phyloP scores from a whole-genome alignment of 37 sponge, comb jelly and placozoan genomes.

The Spongilla lacustris region DNA sequence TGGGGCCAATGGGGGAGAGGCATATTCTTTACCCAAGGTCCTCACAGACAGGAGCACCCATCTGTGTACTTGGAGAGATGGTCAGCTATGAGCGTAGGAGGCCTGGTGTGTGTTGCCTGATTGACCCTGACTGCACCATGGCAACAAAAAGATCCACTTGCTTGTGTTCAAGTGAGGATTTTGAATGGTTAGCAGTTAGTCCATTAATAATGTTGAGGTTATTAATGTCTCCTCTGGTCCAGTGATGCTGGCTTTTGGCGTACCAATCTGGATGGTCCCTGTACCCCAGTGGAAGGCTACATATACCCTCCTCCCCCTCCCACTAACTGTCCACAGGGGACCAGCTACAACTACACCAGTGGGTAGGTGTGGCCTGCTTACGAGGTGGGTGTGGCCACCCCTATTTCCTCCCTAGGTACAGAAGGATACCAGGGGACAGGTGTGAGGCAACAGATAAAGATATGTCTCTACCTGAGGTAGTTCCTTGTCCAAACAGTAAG shows the following conservation, averaged over 20 bases:
- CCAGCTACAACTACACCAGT: constrained; percentile 43
- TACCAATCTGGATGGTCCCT: constrained; percentile 48
- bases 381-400: background rate
- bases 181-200: constrained; percentile 65
- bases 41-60: background rate
- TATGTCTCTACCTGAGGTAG: too few species aligned
- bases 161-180: constrained; percentile 72
- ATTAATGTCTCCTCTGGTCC: constrained; percentile 19
- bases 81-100: constrained; percentile 65
- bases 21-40: background rate
- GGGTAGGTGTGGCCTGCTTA: constrained; percentile 53
- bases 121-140: constrained; percentile 53
- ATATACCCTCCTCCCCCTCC: constrained; percentile 46
- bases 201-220: background rate
- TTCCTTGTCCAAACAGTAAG: too few species aligned
- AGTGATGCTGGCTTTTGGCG: constrained; percentile 85
- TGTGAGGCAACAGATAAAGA: constrained; percentile 8
- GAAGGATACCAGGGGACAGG: constrained; percentile 62
- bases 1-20: background rate
- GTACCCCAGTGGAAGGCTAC: constrained; percentile 39
- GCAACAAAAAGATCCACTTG: constrained; percentile 47
- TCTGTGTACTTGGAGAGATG: constrained; percentile 74
- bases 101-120: constrained; percentile 60
- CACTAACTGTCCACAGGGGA: constrained; percentile 66
- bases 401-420: constrained; percentile 48